These are phyloP conservation scores for Anaspis maculata DNA, from an alignment of 2,888 invertebrate genomes.

Conservation along the genomic window DNA sequence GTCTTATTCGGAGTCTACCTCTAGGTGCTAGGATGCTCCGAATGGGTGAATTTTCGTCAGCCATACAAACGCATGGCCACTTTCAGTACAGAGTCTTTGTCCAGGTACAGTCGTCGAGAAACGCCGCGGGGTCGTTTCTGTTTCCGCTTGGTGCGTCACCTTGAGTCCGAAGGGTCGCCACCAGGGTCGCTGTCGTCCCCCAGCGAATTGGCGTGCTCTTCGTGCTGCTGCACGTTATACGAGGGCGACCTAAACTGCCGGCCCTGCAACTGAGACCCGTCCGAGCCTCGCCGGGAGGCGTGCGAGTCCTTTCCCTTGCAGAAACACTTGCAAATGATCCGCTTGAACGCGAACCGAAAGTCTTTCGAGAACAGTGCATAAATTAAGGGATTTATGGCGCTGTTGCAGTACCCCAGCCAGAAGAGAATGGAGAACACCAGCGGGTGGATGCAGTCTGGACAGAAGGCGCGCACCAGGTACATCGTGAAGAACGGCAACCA, in stretches of 20 bases:
- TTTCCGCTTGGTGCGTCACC: conserved; percentile 45
- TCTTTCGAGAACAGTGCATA: conserved; percentile 93
- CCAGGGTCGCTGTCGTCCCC: conserved; percentile 50
- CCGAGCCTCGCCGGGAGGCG: conserved; percentile 48
- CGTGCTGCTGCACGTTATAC: conserved; percentile 46
- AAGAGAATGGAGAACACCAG: conserved; percentile 85
- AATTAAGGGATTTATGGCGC: conserved; percentile 90
- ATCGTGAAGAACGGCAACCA: conserved; percentile 97
- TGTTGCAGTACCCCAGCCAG: conserved; percentile 97
- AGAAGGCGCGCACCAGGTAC: conserved; percentile 84
- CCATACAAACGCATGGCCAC: conserved; percentile 38
- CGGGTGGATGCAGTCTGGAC: conserved; percentile 74
- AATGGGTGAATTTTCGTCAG: conserved; percentile 24
- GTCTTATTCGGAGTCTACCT: no score
- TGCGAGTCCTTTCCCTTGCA: conserved; percentile 46
- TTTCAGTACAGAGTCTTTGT: conserved; percentile 35
- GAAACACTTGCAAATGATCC: conserved; percentile 80
- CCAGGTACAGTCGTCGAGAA: conserved; percentile 29
- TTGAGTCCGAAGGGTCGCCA: conserved; percentile 45
- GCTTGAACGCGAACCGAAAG: conserved; percentile 90
- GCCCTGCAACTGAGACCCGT: conserved; percentile 47
- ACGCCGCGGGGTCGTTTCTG: conserved; percentile 13
- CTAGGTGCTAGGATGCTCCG: no score
- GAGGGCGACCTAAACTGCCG: conserved; percentile 48
- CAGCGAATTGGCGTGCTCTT: conserved; percentile 46